Conservation (phyloP, 2,888 invertebrate species). For the Agrypnus murinus region DNA sequence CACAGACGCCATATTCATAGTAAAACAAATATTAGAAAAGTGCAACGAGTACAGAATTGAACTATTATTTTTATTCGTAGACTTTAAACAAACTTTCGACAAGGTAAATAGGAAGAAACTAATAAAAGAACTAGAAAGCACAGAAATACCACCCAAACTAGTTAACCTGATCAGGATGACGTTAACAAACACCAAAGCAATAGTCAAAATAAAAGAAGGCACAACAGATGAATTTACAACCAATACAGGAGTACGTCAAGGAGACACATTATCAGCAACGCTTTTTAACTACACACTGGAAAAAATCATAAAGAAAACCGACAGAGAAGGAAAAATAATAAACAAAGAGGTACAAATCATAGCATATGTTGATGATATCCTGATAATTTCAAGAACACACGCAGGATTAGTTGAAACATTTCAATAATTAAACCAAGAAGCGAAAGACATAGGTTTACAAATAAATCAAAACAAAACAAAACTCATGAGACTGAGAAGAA, state of each 20-base stretch:
- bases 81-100: slow-evolving; percentile 4
- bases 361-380: too few relatives aligned
- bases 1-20: background rate
- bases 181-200: too few relatives aligned
- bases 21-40: slow-evolving; percentile 3
- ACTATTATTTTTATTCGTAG: slow-evolving; percentile 3
- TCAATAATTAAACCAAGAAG: too few relatives aligned
- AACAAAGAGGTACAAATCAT: too few relatives aligned
- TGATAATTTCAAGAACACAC: slow-evolving; percentile 1
- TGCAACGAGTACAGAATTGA: slow-evolving; percentile 5
- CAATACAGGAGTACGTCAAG: background rate
- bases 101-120: too few relatives aligned
- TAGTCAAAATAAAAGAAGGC: too few relatives aligned
- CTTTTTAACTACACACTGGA: background rate
- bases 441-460: background rate
- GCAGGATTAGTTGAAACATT: background rate
- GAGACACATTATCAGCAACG: too few relatives aligned
- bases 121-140: too few relatives aligned
- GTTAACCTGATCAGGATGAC: too few relatives aligned
- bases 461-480: slow-evolving; percentile 15
- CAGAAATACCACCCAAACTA: too few relatives aligned
- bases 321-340: background rate
- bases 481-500: background rate
- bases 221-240: too few relatives aligned
- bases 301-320: background rate